phyloP scores from a whole-genome alignment of 2,888 invertebrate species.

The Yponomeuta sedellus region DNA sequence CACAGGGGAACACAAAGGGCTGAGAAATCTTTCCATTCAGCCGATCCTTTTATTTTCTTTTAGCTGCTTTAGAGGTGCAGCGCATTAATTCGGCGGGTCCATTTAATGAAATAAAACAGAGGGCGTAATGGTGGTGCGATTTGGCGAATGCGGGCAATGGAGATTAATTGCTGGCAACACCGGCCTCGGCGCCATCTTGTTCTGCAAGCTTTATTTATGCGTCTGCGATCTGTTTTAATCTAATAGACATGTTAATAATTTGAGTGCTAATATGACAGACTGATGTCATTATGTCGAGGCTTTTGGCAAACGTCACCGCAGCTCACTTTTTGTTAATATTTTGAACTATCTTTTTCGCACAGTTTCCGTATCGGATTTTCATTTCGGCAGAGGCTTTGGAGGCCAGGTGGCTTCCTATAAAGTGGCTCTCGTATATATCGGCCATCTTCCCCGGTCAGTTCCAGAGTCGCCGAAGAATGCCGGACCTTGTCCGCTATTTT shows the following conservation, averaged over 20 bases:
- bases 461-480: constrained; percentile 37
- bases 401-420: constrained; percentile 24
- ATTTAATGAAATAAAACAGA: constrained; percentile 73
- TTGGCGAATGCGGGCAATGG: constrained; percentile 67
- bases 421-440: constrained; percentile 47
- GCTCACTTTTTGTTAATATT: no score
- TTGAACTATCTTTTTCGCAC: no score
- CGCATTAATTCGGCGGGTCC: constrained; percentile 65
- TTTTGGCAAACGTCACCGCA: background rate
- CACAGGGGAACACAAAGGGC: constrained; percentile 48
- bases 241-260: constrained; percentile 12
- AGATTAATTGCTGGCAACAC: constrained; percentile 70
- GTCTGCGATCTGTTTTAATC: constrained; percentile 36
- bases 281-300: background rate
- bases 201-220: constrained; percentile 56
- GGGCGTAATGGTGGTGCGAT: constrained; percentile 62
- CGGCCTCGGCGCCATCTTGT: constrained; percentile 51
- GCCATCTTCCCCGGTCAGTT: constrained; percentile 47
- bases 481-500: constrained; percentile 71
- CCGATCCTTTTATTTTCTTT: constrained; percentile 48
- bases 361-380: background rate
- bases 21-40: constrained; percentile 48
- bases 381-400: background rate
- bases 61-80: constrained; percentile 55
- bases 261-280: background rate